Evolutionary conservation across 2,888 invertebrate genomes (phyloP).

Genomic region (Agrochola lota): DNA sequence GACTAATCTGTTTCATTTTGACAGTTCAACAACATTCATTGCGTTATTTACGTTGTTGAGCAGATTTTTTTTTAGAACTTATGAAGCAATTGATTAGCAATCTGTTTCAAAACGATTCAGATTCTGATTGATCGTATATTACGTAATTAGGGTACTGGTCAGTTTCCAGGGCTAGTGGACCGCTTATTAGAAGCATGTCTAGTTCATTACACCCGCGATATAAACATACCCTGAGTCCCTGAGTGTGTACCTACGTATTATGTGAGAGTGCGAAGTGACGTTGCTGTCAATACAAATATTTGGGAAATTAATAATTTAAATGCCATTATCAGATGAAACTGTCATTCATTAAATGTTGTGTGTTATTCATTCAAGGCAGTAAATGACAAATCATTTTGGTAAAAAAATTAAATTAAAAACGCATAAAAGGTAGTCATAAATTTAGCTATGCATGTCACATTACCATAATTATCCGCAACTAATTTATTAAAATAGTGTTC

Average conservation of each 20-base stretch:
- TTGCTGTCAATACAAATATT: background rate
- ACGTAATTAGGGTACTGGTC: background rate
- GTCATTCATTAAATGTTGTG: no score
- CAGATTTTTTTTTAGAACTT: no score
- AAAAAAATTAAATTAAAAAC: background rate
- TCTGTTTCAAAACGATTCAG: no score
- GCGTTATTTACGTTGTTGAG: no score
- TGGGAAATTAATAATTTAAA: background rate
- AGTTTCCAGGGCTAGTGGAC: background rate
- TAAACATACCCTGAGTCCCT: constrained; percentile 1
- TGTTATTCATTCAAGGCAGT: no score
- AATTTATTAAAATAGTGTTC: constrained; percentile 49
- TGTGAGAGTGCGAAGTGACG: background rate
- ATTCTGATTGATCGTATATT: no score
- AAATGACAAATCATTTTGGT: background rate
- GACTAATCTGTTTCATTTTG: no score
- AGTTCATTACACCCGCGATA: constrained; percentile 33
- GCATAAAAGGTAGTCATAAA: constrained; percentile 22
- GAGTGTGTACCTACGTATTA: background rate
- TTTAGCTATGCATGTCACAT: constrained; percentile 32
- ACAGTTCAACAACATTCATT: no score
- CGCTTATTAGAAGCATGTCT: constrained; percentile 13
- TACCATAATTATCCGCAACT: constrained; percentile 33
- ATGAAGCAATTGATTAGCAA: no score
- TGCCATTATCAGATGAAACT: background rate